Conservation (phyloP, 1,140 invertebrate species). For the Drosophila mojavensis region DNA sequence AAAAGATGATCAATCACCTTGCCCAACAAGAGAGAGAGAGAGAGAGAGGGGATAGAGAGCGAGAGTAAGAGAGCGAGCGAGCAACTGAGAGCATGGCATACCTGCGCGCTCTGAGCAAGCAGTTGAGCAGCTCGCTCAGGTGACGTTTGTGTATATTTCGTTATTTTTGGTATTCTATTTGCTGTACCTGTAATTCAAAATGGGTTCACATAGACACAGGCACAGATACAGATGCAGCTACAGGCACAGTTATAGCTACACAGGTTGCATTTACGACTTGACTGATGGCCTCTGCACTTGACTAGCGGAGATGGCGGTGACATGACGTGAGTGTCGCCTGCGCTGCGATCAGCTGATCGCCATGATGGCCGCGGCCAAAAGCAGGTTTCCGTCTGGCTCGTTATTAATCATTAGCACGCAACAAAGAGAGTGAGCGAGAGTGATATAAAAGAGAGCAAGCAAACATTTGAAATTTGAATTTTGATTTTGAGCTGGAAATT, state of each 20-base stretch:
- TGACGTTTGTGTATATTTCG: slow-evolving; percentile 24
- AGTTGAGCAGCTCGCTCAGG: slow-evolving; percentile 18
- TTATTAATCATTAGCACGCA: slow-evolving; percentile 70
- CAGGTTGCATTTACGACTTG: slow-evolving; percentile 21
- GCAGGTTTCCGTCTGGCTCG: slow-evolving; percentile 60
- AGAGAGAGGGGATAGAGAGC: slow-evolving; percentile 3
- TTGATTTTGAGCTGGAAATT: slow-evolving; percentile 66
- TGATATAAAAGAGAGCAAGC: neutral
- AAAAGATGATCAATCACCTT: slow-evolving; percentile 76
- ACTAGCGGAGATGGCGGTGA: slow-evolving; percentile 54
- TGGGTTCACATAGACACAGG: slow-evolving; percentile 42
- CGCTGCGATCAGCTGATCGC: slow-evolving; percentile 64
- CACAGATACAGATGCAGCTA: slow-evolving; percentile 28
- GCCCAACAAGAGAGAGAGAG: slow-evolving; percentile 24
- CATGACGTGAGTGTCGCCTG: slow-evolving; percentile 50
- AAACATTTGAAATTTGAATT: slow-evolving; percentile 47
- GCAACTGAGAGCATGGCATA: slow-evolving; percentile 35
- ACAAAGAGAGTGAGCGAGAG: slow-evolving; percentile 5
- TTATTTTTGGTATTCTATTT: slow-evolving; percentile 21
- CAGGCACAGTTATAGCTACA: slow-evolving; percentile 13
- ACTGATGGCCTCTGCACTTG: slow-evolving; percentile 56
- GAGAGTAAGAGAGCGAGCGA: slow-evolving; percentile 14
- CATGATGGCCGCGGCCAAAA: slow-evolving; percentile 76
- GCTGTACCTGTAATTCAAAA: slow-evolving; percentile 62
- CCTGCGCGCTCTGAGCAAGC: slow-evolving; percentile 51